Evolutionary conservation across 2,113 vertebrate species (phyloP).

Genomic region (human): DNA sequence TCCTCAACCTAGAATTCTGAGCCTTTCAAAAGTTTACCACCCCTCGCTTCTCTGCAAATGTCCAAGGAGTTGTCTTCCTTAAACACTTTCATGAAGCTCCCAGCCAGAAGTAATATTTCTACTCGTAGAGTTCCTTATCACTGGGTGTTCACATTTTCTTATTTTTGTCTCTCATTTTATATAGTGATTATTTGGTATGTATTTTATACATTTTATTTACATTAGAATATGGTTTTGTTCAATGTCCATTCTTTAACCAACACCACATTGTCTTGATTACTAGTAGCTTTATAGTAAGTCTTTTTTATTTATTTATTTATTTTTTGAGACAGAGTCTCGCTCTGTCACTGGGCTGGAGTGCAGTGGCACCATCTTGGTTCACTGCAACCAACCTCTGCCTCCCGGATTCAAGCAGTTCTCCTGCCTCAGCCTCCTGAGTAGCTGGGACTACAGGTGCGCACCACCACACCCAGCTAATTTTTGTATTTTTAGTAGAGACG

Average conservation of each 20-base stretch:
- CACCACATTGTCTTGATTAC: neutral
- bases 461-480: too few species aligned
- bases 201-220: neutral
- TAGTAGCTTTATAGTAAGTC: neutral
- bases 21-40: neutral
- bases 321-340: too few species aligned
- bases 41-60: neutral
- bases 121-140: neutral
- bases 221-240: neutral
- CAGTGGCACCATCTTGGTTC: too few species aligned
- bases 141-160: neutral
- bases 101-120: neutral
- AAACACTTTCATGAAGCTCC: neutral
- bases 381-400: too few species aligned
- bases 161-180: neutral
- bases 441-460: too few species aligned
- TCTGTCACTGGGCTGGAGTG: too few species aligned
- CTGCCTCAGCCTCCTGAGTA: too few species aligned
- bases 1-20: neutral
- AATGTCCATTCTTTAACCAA: neutral
- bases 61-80: too few species aligned
- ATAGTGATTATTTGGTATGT: neutral
- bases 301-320: too few species aligned
- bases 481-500: too few species aligned
- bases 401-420: too few species aligned